A percentile compares a stretch with the other conserved stretches of the same genome.
phyloP scores from a whole-genome alignment of 1,140 invertebrate species.

The Batillaria attramentaria region DNA sequence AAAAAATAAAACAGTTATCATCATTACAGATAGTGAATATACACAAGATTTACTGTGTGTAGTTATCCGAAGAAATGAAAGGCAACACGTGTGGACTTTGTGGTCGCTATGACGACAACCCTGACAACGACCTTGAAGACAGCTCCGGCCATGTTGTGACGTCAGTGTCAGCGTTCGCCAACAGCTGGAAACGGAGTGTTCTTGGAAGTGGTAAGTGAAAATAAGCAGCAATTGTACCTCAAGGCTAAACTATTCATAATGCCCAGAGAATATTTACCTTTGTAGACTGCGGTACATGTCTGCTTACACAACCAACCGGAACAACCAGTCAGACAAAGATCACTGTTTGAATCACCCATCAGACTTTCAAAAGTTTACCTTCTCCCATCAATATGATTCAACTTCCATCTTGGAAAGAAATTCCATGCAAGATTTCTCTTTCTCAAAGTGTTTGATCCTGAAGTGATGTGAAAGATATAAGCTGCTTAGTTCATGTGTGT shows the following conservation, averaged over 20 bases:
- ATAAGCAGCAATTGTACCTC: no score
- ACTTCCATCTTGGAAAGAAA: no score
- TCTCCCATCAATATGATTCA: no score
- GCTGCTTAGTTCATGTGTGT: background rate
- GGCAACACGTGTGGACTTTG: conserved; percentile 86
- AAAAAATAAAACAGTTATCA: no score
- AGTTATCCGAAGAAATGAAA: conserved; percentile 81
- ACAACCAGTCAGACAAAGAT: no score
- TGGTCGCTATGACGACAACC: conserved; percentile 82
- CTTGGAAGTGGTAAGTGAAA: conserved; percentile 4
- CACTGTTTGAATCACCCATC: no score
- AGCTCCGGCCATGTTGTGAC: conserved; percentile 47
- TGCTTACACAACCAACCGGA: no score
- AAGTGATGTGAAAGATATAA: no score
- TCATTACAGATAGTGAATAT: background rate
- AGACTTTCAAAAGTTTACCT: no score
- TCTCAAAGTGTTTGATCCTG: background rate
- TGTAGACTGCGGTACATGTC: no score
- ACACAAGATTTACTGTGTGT: conserved; percentile 67
- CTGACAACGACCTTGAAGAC: conserved; percentile 79
- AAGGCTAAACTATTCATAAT: no score
- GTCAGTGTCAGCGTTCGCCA: conserved; percentile 72
- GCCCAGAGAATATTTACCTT: no score
- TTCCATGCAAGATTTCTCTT: background rate
- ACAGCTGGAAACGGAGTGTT: conserved; percentile 79